A percentile compares a stretch with the other conserved stretches of the same genome.
Evolutionary conservation across 2,888 invertebrate genomes (phyloP).

Genomic region (Parochlus steinenii): DNA sequence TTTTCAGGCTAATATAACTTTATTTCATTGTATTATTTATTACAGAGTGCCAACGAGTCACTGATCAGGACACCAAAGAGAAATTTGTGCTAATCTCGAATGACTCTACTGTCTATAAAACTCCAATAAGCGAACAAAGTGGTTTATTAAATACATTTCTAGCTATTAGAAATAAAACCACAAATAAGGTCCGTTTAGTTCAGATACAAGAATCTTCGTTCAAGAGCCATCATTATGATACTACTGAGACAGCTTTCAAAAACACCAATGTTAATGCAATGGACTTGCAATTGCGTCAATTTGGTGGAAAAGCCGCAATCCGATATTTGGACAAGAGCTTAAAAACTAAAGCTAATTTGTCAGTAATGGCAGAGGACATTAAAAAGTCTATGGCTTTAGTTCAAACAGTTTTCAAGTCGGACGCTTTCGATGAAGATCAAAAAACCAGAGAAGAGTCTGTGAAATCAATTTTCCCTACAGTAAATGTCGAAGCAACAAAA

Average conservation of each 20-base stretch:
- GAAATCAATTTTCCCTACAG: neutral
- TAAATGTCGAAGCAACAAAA: neutral
- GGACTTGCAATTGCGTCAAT: neutral
- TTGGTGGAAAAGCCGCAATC: slow-evolving; percentile 3
- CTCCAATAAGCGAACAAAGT: too few relatives aligned
- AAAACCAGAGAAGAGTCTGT: neutral
- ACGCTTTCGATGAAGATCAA: slow-evolving; percentile 1
- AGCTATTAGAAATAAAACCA: slow-evolving; percentile 1
- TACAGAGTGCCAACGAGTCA: too few relatives aligned
- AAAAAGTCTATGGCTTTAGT: neutral
- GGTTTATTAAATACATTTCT: neutral
- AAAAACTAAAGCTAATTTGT: neutral
- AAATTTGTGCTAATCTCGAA: too few relatives aligned
- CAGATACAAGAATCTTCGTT: slow-evolving; percentile 1
- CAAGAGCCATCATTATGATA: neutral
- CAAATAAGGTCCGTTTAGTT: neutral
- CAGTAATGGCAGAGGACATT: neutral
- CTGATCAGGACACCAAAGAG: too few relatives aligned
- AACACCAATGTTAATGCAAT: neutral
- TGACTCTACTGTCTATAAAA: too few relatives aligned
- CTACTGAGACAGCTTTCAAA: neutral
- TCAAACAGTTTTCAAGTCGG: neutral
- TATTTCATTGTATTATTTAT: too few relatives aligned
- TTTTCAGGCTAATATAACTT: too few relatives aligned
- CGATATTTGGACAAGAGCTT: neutral